Percentiles rank a stretch among this genome's conserved stretches.
Conservation (phyloP, 2,113 vertebrate genomes). For the Coptodon bakossiorum region DNA sequence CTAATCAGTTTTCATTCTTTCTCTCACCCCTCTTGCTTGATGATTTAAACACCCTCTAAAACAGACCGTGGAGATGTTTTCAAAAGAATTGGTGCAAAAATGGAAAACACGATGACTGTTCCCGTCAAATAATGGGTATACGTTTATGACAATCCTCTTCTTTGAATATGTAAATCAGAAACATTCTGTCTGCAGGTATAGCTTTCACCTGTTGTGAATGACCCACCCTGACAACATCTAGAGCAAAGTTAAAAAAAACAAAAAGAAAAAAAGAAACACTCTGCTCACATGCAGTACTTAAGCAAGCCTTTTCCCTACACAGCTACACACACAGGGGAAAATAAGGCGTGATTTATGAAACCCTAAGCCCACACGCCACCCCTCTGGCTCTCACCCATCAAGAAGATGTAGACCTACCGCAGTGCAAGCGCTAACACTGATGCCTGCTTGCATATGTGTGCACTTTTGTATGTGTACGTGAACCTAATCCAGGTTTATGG, state of each 20-base stretch:
- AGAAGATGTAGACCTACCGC: conserved; percentile 64
- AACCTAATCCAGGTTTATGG: conserved; percentile 57
- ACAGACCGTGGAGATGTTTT: background rate
- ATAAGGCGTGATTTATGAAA: conserved; percentile 63
- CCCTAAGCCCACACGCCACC: conserved; percentile 74
- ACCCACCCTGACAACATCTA: background rate
- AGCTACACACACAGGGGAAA: conserved; percentile 11
- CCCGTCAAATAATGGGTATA: background rate
- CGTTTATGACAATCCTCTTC: background rate
- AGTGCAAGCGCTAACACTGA: conserved; percentile 37
- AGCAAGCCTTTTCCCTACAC: background rate
- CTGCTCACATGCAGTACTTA: background rate
- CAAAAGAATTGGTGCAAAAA: background rate
- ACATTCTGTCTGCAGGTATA: background rate
- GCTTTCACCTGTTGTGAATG: conserved; percentile 23
- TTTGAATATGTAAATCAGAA: background rate
- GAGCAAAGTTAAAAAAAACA: background rate
- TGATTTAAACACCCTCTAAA: background rate
- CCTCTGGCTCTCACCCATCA: conserved; percentile 71
- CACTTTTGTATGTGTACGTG: conserved; percentile 21
- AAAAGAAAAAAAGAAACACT: background rate
- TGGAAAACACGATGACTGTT: background rate
- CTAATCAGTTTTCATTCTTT: background rate
- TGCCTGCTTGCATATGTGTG: conserved; percentile 31
- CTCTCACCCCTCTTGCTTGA: background rate